Conservation (phyloP, 92 coral and sea anemone species). For the Porites cylindrica region DNA sequence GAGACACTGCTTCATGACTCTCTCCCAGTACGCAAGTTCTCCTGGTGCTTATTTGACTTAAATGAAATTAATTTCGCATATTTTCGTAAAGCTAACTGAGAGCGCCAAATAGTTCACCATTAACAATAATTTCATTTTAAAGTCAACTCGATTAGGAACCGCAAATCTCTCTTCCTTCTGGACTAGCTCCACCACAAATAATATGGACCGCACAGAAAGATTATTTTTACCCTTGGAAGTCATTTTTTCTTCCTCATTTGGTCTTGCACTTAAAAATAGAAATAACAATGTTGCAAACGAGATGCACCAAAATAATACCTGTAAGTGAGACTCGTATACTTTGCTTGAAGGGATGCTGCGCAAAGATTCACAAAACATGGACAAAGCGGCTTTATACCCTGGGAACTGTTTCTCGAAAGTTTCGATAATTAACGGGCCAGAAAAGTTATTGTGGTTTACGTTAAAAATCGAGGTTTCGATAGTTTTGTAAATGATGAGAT, state of each 20-base stretch:
- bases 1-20: background rate
- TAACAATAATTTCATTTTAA: constrained; percentile 35
- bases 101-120: constrained; percentile 34
- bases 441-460: too few relatives aligned
- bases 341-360: background rate
- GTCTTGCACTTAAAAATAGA: constrained; percentile 3
- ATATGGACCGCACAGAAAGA: background rate
- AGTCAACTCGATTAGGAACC: constrained; percentile 18
- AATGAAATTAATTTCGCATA: background rate
- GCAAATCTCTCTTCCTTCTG: constrained; percentile 6
- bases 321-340: background rate
- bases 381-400: too few relatives aligned
- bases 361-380: too few relatives aligned
- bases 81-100: background rate
- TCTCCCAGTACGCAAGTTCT: background rate
- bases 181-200: background rate
- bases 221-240: background rate
- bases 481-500: too few relatives aligned
- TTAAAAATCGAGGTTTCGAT: too few relatives aligned
- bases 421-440: too few relatives aligned
- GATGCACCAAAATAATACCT: background rate
- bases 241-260: constrained; percentile 5
- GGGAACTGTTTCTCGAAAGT: too few relatives aligned
- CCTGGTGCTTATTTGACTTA: background rate
- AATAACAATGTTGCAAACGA: background rate